phyloP scores from a whole-genome alignment of 2,797 vertebrate genomes.

The Tokudaia muenninki region DNA sequence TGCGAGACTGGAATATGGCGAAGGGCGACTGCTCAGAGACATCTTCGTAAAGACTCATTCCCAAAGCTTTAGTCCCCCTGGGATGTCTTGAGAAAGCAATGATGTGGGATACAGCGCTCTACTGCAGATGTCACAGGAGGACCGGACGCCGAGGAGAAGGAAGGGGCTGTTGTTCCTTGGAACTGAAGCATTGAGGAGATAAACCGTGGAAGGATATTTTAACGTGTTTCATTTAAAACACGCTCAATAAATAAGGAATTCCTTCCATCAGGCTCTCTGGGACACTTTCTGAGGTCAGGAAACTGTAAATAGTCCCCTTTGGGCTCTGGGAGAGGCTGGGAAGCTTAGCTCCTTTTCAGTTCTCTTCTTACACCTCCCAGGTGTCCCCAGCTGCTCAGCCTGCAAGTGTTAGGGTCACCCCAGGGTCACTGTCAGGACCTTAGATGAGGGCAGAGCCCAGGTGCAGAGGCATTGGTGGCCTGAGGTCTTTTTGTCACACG shows the following conservation, averaged over 20 bases:
- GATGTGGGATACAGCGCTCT: not conserved
- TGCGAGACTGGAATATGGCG: constrained; percentile 68
- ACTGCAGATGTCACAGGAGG: not conserved
- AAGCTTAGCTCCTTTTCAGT: not conserved
- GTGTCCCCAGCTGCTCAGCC: constrained; percentile 27
- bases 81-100: not conserved
- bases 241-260: constrained; percentile 32
- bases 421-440: not conserved
- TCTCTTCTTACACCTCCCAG: not conserved
- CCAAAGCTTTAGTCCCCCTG: not conserved
- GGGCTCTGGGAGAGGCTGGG: not conserved
- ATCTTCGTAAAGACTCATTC: not conserved
- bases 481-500: not conserved
- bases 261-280: constrained; percentile 33
- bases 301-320: not conserved
- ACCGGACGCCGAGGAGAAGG: not conserved
- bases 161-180: constrained; percentile 32
- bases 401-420: not conserved
- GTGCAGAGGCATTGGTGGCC: not conserved
- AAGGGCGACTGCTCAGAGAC: constrained; percentile 38
- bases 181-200: constrained; percentile 6
- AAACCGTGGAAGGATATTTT: constrained; percentile 44
- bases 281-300: constrained; percentile 39
- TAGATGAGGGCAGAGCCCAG: not conserved
- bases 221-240: constrained; percentile 46